Evolutionary conservation across 1,140 invertebrate genomes (phyloP), one percentile per base, ranked within the genome.

Genomic region (Zaprionus ghesquierei): DNA sequence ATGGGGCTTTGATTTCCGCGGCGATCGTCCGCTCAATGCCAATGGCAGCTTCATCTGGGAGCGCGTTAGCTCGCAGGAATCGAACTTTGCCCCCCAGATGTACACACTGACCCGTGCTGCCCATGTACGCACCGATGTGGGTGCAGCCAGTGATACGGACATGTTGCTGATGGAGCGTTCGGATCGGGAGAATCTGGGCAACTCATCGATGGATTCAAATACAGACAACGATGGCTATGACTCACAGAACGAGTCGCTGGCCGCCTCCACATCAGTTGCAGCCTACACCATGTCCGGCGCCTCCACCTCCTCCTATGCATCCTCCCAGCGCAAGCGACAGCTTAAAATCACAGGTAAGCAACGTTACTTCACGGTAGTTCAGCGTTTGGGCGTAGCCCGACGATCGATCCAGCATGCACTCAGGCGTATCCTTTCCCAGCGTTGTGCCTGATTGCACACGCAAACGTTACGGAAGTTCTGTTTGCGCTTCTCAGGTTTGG

Each of bases 271-370:
- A n/a, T 70, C 51, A 63, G 69, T 56, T 5, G 69, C 58, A 46
- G 58, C 72, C 9, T 55, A 66, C 46, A n/a, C n/a, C n/a, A n/a
- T n/a, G n/a, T 13, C 38, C 68, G 59, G 10, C 59, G 50, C 58
- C 12, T 59, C 72, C 53, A 22, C 49, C 35, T 29, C 55, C 31
- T 66, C 61, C 53, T 53, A 69, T 41, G 54, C 54, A 22, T 20
- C 23, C 46, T 53, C n/a, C 27, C 51, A 75, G 15, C 79, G 85
- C 64, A 92, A 92, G 61, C 75, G 91, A 50, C 91, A 92, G 64
- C 90, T 81, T 13, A 92, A 92, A 90, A 92, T 92, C 72, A 92
- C 91, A 91, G 91, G 91, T 92, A 76, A 91, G 79, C 85, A n/a
- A n/a, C n/a, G n/a, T 60, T 12, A 41, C n/a, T n/a, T 6, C 5